phyloP scores from a whole-genome alignment of 1,140 invertebrate genomes.

The Delia radicum region DNA sequence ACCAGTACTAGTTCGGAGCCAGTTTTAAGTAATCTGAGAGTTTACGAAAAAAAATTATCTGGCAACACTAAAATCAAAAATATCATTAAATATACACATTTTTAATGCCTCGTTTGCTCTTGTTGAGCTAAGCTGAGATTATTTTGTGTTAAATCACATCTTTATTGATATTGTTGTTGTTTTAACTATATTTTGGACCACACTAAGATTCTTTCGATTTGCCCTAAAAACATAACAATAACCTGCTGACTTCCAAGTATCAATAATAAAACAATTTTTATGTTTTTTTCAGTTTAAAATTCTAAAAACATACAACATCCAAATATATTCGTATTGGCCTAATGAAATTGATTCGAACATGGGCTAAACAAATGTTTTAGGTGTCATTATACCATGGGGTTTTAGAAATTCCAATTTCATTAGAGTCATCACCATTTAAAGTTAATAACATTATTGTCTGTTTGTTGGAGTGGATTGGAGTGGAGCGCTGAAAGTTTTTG shows the following conservation, averaged over 20 bases:
- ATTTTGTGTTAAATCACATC: not conserved
- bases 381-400: not conserved
- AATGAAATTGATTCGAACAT: not conserved
- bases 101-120: not conserved
- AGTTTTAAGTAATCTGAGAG: too few species aligned
- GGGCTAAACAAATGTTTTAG: too few species aligned
- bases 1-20: too few species aligned
- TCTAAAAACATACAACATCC: not conserved
- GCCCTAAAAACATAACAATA: conserved; percentile 23
- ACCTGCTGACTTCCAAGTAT: conserved; percentile 52
- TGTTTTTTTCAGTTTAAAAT: not conserved
- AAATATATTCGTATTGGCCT: not conserved
- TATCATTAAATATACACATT: not conserved
- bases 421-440: not conserved
- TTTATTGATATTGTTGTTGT: not conserved
- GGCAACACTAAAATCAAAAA: not conserved
- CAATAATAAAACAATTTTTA: conserved; percentile 28
- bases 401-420: not conserved
- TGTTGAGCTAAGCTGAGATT: not conserved
- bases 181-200: conserved; percentile 5
- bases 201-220: not conserved
- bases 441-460: not conserved
- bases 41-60: too few species aligned
- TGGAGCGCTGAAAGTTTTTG: not conserved
- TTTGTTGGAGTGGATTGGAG: not conserved